These are phyloP conservation scores for Parthenolecanium corni DNA, from an alignment of 2,888 invertebrate genomes.

Conservation along the genomic window DNA sequence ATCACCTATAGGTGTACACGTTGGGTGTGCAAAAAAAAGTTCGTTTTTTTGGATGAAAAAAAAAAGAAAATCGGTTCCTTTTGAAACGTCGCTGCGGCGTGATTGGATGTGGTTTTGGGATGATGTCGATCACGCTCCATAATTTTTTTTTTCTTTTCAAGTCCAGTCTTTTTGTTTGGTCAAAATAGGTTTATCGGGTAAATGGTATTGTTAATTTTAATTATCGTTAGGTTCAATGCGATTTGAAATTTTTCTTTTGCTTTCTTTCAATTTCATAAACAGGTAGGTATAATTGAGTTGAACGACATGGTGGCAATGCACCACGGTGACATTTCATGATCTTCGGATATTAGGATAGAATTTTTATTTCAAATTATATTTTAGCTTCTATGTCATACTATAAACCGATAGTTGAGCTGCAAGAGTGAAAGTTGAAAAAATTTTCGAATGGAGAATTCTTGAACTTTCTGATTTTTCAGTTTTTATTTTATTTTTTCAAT, in stretches of 20 bases:
- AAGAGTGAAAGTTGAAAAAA: too few species aligned
- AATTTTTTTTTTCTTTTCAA: neutral
- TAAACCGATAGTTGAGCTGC: too few species aligned
- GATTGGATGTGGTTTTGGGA: neutral
- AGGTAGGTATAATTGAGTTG: too few species aligned
- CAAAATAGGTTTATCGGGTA: neutral
- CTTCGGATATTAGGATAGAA: too few species aligned
- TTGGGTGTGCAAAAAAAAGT: conserved; percentile 2
- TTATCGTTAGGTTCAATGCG: neutral
- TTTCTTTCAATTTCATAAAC: too few species aligned
- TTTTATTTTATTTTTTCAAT: too few species aligned
- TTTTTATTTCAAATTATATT: too few species aligned
- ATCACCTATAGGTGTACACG: conserved; percentile 1
- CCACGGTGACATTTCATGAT: too few species aligned
- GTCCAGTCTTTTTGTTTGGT: neutral
- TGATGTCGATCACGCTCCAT: neutral
- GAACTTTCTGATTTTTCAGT: too few species aligned
- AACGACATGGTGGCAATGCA: too few species aligned
- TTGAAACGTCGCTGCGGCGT: neutral
- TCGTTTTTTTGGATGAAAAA: neutral
- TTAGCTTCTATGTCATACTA: too few species aligned
- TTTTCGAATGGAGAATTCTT: too few species aligned
- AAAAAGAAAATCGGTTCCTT: neutral
- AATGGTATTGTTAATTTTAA: conserved; percentile 1
- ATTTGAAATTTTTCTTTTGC: neutral